Conservation (phyloP, 30 jellyfish, hydroid and myxozoan species). For the Hydractinia echinata region DNA sequence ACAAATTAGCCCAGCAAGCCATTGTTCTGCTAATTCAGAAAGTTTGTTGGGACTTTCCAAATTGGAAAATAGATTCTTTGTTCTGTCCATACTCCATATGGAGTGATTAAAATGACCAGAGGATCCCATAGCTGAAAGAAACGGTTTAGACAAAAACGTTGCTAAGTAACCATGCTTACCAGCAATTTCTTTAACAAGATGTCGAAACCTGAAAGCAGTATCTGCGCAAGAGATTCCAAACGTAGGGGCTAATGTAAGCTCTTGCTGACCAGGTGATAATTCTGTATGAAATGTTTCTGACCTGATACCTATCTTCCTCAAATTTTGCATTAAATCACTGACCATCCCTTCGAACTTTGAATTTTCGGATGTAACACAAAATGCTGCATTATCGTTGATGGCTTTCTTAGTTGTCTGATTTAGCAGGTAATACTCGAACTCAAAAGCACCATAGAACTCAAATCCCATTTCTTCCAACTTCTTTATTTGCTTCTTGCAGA, state of each 20-base stretch:
- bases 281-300: slow-evolving; percentile 34
- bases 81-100: slow-evolving; percentile 17
- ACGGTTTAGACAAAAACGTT: slow-evolving; percentile 33
- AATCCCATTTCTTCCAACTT: neutral
- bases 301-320: slow-evolving; percentile 5
- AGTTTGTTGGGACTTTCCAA: slow-evolving; percentile 15
- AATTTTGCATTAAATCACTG: slow-evolving; percentile 14
- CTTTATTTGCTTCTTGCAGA: slow-evolving; percentile 22
- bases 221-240: slow-evolving; percentile 28
- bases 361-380: neutral
- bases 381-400: neutral
- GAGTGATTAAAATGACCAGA: slow-evolving; percentile 42
- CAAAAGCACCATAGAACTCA: slow-evolving; percentile 25
- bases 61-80: slow-evolving; percentile 19
- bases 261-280: slow-evolving; percentile 26
- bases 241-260: slow-evolving; percentile 9
- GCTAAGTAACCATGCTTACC: slow-evolving; percentile 20
- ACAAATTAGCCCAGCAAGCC: slow-evolving; percentile 29
- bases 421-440: slow-evolving; percentile 24
- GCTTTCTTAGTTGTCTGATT: neutral
- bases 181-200: slow-evolving; percentile 21
- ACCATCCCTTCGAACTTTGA: neutral
- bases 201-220: slow-evolving; percentile 24
- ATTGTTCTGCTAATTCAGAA: slow-evolving; percentile 27
- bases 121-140: slow-evolving; percentile 3